Evolutionary conservation across 2,113 vertebrate genomes (phyloP), one percentile per base, ranked within the genome.

Genomic region (Burhinus oedicnemus): DNA sequence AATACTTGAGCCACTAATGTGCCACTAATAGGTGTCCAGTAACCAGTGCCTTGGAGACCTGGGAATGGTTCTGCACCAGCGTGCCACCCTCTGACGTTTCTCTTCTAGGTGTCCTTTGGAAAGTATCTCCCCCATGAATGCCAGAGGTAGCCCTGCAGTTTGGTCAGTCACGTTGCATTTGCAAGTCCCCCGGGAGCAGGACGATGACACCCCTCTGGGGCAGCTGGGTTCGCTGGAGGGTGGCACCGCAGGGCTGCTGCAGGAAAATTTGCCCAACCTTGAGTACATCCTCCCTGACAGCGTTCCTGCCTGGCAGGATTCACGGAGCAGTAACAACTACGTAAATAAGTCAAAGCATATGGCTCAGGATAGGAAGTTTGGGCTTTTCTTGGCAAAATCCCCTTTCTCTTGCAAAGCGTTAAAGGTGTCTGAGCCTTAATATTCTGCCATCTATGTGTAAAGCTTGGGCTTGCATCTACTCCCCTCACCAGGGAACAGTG

Each of bases 311-410:
- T 45, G 57, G 38, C 79, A 89, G 80, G 64, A 77, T 57, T 89
- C 79, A 92, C 0, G 0, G 83, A 83, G 76, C 62, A 74, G 34
- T 32, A 69, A 75, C 25, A 11, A 65, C 68, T 47, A 79, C 62
- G 42, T 68, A 76, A 89, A 87, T 89, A 96, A 94, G 77, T 86
- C 83, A 92, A 92, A 94, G 66, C 65, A 38, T 79, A 86, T 94
- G 95, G 88, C 75, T 92, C 93, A 69, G 93, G 54, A 65, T 60
- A 79, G 89, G 89, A 96, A 91, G 76, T 69, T 72, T 76, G 83
- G 42, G 26, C 8, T 92, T 94, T 86, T 72, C 80, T 89, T 60
- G 49, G 62, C 65, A 95, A 96, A 97, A 95, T 86, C 91, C 74
- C 69, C 86, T 85, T 95, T 95, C 71, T 80, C 66, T 64, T 5